Percentiles rank a stretch among this genome's conserved stretches.
Evolutionary conservation across 2,888 invertebrate genomes (phyloP).

Genomic region (Cerastis rubricosa): DNA sequence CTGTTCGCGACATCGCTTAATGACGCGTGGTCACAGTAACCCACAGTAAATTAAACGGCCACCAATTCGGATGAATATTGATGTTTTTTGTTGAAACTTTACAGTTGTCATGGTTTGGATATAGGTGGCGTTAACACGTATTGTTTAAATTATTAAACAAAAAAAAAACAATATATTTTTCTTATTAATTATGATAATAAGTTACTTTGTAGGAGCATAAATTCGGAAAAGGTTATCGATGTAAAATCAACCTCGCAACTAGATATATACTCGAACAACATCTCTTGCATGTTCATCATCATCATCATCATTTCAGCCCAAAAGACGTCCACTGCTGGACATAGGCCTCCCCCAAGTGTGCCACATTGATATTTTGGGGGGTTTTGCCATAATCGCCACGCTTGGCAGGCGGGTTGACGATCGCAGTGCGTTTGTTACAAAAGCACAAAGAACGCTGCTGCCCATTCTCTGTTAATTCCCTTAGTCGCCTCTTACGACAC

Average conservation of each 20-base stretch:
- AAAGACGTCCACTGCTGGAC: no score
- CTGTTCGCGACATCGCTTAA: background rate
- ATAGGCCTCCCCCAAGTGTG: no score
- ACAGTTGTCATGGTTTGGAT: background rate
- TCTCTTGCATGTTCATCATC: no score
- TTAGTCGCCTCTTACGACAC: no score
- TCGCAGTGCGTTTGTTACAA: no score
- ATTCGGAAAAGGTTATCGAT: background rate
- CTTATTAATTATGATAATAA: no score
- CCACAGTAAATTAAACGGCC: conserved; percentile 45
- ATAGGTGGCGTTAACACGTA: background rate
- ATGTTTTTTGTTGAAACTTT: conserved; percentile 43
- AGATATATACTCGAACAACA: background rate
- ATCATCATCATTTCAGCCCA: no score
- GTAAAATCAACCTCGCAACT: background rate
- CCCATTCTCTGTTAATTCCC: no score
- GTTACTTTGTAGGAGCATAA: background rate
- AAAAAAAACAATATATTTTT: background rate
- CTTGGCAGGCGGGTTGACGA: no score
- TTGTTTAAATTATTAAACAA: background rate
- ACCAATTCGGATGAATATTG: conserved; percentile 53
- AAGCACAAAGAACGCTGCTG: no score
- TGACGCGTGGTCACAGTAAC: conserved; percentile 14
- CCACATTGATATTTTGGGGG: no score
- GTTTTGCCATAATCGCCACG: no score